Base-by-base conservation (phyloP, 2,888 invertebrate genomes). In the Nasonovia ribisnigri region DNA sequence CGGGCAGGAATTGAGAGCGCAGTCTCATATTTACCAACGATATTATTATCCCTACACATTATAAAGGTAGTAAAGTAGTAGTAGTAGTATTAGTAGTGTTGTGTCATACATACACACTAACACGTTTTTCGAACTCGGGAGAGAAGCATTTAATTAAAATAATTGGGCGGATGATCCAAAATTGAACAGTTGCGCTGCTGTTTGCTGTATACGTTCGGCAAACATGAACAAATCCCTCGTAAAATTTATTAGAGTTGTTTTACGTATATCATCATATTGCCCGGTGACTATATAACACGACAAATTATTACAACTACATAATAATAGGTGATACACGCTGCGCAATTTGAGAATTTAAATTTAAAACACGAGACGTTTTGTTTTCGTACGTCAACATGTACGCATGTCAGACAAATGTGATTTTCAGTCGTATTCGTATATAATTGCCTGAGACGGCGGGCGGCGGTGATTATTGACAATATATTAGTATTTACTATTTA, bases 131-230 rank as follows among this genome's bases (percentile, higher is more conserved):
- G 3, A 91, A 84, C 29, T 42, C 84, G 51, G 54, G 54, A 26
- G 11, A 20, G 84, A 36, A 88, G 16, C 54, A 91, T 86, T 91
- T 57, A 86, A 91, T 91, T 77, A 86, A 91, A 91, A 91, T 57
- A 43, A 91, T 84, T 24, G 84, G 84, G 42, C 51, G 84, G 16
- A 54, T 57, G 91, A 91, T 91, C 57, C 43, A 54, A 84, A 54
- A 91, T 91, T 84, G 84, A 43, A 84, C 46, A 67, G 16, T 60
- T 42, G 29, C 54, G 46, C 29, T 86, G 51, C 26, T 88, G 36
- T 88, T 77, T 36, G 36, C 77, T 77, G 29, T 86, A n/a, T 88
- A 48, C 51, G 16, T 67, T 42, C 48, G 43, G 24, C 8, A 20
- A 36, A n/a, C 67, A 36, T 36, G 67, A 26, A 6, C n/a, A 67